Evolutionary conservation across 1,140 invertebrate species (phyloP).

Genomic region (Drosophila malerkotliana): DNA sequence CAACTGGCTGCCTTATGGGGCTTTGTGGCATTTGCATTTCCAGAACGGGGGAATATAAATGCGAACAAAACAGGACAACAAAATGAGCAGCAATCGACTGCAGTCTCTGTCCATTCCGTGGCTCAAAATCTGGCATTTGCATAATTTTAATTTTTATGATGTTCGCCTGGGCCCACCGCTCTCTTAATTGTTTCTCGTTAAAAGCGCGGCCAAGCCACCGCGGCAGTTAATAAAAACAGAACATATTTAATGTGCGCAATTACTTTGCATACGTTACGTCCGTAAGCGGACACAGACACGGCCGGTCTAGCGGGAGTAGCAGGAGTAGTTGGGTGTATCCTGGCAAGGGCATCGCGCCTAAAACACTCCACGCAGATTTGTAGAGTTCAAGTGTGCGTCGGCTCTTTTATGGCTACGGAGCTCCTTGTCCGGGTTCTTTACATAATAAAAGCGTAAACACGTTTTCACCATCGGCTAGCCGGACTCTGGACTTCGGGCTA

Average conservation of each 20-base stretch:
- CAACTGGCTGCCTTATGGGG: constrained; percentile 75
- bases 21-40: constrained; percentile 80
- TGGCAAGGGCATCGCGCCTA: constrained; percentile 20
- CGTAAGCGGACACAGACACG: constrained; percentile 2
- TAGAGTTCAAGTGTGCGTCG: constrained; percentile 45
- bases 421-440: constrained; percentile 60
- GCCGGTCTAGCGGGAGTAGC: no score
- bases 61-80: constrained; percentile 55
- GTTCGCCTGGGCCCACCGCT: constrained; percentile 39
- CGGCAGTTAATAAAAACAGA: constrained; percentile 58
- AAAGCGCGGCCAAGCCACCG: constrained; percentile 30
- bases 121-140: constrained; percentile 63
- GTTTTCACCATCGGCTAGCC: constrained; percentile 72
- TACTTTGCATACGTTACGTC: constrained; percentile 76
- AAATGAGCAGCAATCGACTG: constrained; percentile 29
- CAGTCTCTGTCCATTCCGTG: constrained; percentile 30
- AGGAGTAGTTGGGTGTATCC: neutral
- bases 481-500: constrained; percentile 16
- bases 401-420: constrained; percentile 31
- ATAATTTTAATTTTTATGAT: constrained; percentile 78
- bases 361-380: constrained; percentile 51
- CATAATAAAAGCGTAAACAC: constrained; percentile 82
- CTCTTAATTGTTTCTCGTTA: constrained; percentile 76
- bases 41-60: constrained; percentile 66
- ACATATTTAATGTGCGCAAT: constrained; percentile 76